Conservation (phyloP, 2,113 vertebrate genomes). For the Macroglossus sobrinus region DNA sequence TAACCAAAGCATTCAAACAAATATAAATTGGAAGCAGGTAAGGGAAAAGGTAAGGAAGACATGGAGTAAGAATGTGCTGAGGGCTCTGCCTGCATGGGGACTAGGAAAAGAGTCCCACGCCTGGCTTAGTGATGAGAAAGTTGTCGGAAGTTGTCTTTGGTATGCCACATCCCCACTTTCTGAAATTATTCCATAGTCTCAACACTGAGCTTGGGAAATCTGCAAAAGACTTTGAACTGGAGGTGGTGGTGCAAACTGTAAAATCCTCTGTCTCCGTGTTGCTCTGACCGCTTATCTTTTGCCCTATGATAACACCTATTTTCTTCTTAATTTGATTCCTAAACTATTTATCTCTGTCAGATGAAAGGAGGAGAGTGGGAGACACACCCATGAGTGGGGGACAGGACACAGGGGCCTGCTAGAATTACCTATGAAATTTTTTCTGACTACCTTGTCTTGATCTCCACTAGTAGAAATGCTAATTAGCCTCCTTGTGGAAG, state of each 20-base stretch:
- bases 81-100: not conserved
- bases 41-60: not conserved
- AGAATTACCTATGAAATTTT: not conserved
- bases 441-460: not conserved
- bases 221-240: not conserved
- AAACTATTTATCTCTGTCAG: not conserved
- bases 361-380: not conserved
- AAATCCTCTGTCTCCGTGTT: not conserved
- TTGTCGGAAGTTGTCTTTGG: not conserved
- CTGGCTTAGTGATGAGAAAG: not conserved
- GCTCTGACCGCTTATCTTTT: not conserved
- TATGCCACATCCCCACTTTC: rapidly evolving
- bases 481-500: not conserved
- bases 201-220: not conserved
- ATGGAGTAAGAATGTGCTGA: not conserved
- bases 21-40: not conserved
- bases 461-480: not conserved
- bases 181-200: not conserved
- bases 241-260: not conserved
- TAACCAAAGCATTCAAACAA: not conserved
- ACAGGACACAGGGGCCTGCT: not conserved
- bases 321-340: constrained; percentile 7
- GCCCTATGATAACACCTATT: not conserved
- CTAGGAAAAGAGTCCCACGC: not conserved
- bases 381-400: not conserved